These are phyloP conservation scores for Drosophila mettleri DNA, from an alignment of 2,888 invertebrate genomes.

Conservation along the genomic window DNA sequence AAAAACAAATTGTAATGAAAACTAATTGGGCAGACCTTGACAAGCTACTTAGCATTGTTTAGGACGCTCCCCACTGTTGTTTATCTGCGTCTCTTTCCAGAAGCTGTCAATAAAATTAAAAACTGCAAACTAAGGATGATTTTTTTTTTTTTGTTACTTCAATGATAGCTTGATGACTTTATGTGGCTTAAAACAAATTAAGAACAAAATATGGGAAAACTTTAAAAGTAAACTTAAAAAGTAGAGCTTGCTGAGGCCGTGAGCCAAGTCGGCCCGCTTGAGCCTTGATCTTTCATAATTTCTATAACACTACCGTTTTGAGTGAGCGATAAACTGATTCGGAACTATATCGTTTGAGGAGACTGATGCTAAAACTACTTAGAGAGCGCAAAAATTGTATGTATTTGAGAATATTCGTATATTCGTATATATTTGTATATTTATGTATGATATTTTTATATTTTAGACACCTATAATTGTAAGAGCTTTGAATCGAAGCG, in stretches of 20 bases:
- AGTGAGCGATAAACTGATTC: neutral
- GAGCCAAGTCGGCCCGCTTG: neutral
- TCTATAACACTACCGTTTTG: neutral
- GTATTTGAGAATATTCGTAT: neutral
- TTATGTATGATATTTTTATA: neutral
- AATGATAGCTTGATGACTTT: neutral
- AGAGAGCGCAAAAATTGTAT: neutral
- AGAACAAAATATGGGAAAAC: neutral
- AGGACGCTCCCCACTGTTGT: neutral
- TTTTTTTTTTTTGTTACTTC: neutral
- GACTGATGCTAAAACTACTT: neutral
- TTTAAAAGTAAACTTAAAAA: neutral
- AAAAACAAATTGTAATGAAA: constrained; percentile 50
- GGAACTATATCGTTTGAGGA: neutral
- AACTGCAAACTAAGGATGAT: constrained; percentile 1
- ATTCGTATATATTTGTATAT: neutral
- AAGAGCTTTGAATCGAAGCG: neutral
- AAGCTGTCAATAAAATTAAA: constrained; percentile 7
- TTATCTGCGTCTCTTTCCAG: neutral
- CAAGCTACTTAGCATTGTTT: constrained; percentile 37
- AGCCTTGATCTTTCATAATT: neutral
- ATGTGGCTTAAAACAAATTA: neutral
- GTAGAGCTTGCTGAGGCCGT: neutral
- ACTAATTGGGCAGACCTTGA: constrained; percentile 59
- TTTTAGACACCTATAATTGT: neutral